Evolutionary conservation across 2,113 vertebrate species (phyloP).

Genomic region (Formicarius rufipectus): DNA sequence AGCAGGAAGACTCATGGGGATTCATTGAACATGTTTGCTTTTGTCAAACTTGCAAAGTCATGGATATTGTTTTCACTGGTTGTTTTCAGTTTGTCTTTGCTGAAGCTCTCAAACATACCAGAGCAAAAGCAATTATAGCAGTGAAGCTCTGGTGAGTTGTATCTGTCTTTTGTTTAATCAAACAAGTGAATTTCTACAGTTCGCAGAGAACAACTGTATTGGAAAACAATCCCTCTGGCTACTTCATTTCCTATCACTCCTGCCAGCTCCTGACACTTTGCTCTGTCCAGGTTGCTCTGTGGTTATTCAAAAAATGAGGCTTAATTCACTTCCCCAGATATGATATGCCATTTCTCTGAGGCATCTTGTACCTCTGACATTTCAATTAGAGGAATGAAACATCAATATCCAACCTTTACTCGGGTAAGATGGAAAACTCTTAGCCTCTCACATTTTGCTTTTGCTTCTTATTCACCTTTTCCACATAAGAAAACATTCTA

Average conservation of each 20-base stretch:
- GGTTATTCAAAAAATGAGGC: background rate
- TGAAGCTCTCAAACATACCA: background rate
- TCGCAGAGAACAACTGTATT: background rate
- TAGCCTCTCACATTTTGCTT: background rate
- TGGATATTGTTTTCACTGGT: background rate
- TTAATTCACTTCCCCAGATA: slow-evolving; percentile 31
- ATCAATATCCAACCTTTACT: background rate
- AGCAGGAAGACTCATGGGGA: background rate
- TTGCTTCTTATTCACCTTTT: background rate
- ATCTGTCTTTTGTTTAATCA: slow-evolving; percentile 24
- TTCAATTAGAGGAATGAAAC: slow-evolving; percentile 46
- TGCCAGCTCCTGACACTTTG: background rate
- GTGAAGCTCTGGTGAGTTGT: background rate
- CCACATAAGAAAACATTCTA: background rate
- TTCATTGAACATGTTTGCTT: background rate
- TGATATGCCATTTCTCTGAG: slow-evolving; percentile 11
- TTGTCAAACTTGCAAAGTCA: background rate
- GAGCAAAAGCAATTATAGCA: slow-evolving; percentile 13
- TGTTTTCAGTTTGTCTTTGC: background rate
- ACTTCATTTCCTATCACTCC: slow-evolving; percentile 23
- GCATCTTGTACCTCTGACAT: slow-evolving; percentile 47
- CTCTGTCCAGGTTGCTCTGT: background rate
- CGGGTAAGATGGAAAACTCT: background rate
- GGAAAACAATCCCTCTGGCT: slow-evolving; percentile 19
- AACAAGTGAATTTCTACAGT: slow-evolving; percentile 16